Evolutionary conservation across 2,797 vertebrate species (phyloP).

Genomic region (Phyllotis vaccarum): DNA sequence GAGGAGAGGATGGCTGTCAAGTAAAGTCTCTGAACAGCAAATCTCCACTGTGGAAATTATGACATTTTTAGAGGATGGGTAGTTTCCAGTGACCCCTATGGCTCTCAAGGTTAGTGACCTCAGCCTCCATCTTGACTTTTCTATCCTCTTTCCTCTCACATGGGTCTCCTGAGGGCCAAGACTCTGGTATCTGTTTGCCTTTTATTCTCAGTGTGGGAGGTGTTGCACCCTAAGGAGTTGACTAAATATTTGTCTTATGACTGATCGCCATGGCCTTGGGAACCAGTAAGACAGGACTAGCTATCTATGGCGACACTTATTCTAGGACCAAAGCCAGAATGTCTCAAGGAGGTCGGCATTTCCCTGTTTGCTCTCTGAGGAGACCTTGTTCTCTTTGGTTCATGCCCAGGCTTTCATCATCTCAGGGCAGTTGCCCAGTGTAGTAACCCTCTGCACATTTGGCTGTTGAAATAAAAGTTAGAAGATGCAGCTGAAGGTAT

Average conservation of each 20-base stretch:
- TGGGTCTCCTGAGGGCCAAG: neutral
- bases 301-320: neutral
- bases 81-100: neutral
- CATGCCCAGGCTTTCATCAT: fast-evolving
- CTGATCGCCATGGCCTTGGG: neutral
- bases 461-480: neutral
- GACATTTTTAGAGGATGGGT: neutral
- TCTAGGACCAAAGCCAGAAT: neutral
- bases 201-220: neutral
- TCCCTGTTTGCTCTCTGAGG: neutral
- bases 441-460: neutral
- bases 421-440: neutral
- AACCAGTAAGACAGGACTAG: constrained; percentile 10
- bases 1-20: neutral
- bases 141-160: neutral
- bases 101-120: neutral
- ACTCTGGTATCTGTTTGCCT: neutral
- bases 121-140: neutral
- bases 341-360: neutral
- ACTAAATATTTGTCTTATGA: neutral
- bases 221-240: neutral
- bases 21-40: neutral
- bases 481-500: neutral
- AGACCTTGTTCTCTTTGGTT: neutral
- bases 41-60: fast-evolving